phyloP scores from a whole-genome alignment of 1,140 invertebrate species.

The Caenorhabditis briggsae region DNA sequence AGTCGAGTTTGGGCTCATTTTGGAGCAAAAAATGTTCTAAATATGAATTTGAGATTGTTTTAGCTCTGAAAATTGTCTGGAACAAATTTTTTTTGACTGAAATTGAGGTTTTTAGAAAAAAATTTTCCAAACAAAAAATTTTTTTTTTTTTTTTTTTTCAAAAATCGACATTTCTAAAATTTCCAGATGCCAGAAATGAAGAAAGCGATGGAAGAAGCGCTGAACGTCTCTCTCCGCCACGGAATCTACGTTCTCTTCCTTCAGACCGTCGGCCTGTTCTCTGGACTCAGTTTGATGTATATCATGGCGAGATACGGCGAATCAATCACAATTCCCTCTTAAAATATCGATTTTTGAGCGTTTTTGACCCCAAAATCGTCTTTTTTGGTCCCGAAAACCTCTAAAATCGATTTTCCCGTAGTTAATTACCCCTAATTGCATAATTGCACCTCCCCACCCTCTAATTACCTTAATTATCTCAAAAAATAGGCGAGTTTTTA shows the following conservation, averaged over 20 bases:
- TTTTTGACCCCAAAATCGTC: background rate
- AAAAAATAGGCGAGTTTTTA: background rate
- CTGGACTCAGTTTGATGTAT: slow-evolving; percentile 69
- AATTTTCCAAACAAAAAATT: background rate
- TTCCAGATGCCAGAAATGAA: slow-evolving; percentile 78
- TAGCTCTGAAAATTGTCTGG: too few relatives aligned
- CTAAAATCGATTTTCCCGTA: background rate
- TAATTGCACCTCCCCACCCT: too few relatives aligned
- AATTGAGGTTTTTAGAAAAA: background rate
- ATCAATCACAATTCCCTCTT: slow-evolving; percentile 59
- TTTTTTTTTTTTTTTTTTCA: background rate
- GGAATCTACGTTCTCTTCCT: slow-evolving; percentile 75
- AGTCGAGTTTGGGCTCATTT: too few relatives aligned
- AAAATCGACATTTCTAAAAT: too few relatives aligned
- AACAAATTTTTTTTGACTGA: background rate
- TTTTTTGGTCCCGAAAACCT: background rate
- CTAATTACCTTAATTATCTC: background rate
- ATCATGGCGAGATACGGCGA: slow-evolving; percentile 74
- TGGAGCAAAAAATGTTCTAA: too few relatives aligned
- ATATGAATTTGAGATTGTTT: too few relatives aligned
- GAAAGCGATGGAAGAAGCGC: slow-evolving; percentile 77
- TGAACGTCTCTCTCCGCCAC: slow-evolving; percentile 71
- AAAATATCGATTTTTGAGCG: background rate
- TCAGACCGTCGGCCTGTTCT: slow-evolving; percentile 65
- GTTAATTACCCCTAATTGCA: background rate